These are phyloP conservation scores for Hypothenemus hampei DNA, from an alignment of 1,140 invertebrate genomes.

Conservation along the genomic window DNA sequence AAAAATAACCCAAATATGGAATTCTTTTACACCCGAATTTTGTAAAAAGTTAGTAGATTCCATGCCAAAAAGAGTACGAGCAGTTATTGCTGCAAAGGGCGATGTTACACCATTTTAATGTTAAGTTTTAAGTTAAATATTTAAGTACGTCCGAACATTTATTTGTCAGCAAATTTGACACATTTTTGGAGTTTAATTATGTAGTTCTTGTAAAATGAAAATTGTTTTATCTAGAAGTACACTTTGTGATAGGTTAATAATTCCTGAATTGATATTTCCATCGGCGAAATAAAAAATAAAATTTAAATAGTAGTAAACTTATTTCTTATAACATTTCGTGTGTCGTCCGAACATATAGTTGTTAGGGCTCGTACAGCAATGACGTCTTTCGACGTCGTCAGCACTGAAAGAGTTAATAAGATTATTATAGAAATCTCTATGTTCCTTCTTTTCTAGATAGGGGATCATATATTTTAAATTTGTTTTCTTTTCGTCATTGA, in stretches of 20 bases:
- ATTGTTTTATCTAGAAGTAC: not conserved
- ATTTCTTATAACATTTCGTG: not conserved
- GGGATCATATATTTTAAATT: too few relatives aligned
- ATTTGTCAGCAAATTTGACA: not conserved
- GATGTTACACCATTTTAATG: not conserved
- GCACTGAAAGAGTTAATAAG: too few relatives aligned
- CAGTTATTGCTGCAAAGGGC: not conserved
- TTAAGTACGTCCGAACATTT: not conserved
- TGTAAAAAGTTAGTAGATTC: not conserved
- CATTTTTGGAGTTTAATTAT: not conserved
- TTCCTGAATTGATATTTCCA: not conserved
- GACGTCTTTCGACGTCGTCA: too few relatives aligned
- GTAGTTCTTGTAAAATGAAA: not conserved
- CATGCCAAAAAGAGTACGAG: not conserved
- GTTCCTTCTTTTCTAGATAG: too few relatives aligned
- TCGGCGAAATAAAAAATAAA: not conserved
- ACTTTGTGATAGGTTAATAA: not conserved
- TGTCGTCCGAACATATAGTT: too few relatives aligned
- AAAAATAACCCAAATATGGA: not conserved
- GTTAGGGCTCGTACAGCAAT: too few relatives aligned
- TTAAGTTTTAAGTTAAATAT: not conserved
- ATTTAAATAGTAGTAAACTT: not conserved
- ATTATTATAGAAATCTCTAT: too few relatives aligned
- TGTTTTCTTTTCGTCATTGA: too few relatives aligned
- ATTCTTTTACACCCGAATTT: not conserved